Base-by-base conservation (phyloP, 1,140 invertebrate genomes). In the Sycophila sp. region DNA sequence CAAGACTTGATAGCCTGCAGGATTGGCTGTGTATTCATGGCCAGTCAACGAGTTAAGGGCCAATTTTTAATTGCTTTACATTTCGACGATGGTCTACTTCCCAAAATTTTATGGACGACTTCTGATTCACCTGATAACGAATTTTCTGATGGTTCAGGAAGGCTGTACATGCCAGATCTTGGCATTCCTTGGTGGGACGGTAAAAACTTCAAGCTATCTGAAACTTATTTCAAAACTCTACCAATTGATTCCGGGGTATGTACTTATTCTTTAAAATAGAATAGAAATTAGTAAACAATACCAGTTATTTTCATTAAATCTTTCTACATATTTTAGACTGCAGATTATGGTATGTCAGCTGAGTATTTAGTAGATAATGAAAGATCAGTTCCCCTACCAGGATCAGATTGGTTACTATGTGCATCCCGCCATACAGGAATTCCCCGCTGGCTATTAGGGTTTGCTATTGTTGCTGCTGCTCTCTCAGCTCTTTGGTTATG, bases 401-500 rank as follows among this genome's bases (percentile, higher is more conserved):
- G 74, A 63, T 77, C 77, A 2, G 85, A 88, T 76, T 88, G 87
- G 87, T 75, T 89, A 73, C 84, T 85, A 6, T 89, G 88, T 74
- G 84, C 88, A 36, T 87, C 88, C 3, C 81, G 82, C 32, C 87
- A 89, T 72, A 87, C 87, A 19, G 88, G 87, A 28, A 77, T 89
- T 36, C 87, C 88, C 3, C 81, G 85, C 15, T 86, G 88, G 79
- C 66, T 89, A 42, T 73, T 89, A 26, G 86, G 81, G 17, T 71
- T 83, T 32, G 77, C 83, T 24, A 82, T 88, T 34, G 80, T 85
- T 65, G 75, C 83, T 34, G 84, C 85, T 53, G 84, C 85, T 13
- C 69, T 89, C 17, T 82, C 83, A 34, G 86, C 87, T 73, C 77
- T 88, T 19, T 89, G 88, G 88, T 74, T 89, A 19, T 89, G 86